These are phyloP conservation scores for Pandemis heparana DNA, from an alignment of 2,888 invertebrate species.

Conservation along the genomic window DNA sequence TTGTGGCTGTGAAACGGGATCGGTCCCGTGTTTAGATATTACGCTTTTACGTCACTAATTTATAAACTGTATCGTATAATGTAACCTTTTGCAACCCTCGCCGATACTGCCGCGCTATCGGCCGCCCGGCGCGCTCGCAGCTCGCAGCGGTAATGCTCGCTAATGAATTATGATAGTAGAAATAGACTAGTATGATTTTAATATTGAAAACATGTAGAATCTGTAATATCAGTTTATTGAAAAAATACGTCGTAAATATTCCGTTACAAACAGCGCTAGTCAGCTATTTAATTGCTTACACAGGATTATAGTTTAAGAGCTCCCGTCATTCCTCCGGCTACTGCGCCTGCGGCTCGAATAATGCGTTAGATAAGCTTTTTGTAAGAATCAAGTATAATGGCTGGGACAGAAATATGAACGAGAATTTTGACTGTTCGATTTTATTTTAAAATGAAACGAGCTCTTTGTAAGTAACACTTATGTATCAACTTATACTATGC, in stretches of 20 bases:
- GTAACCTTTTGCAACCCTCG: conserved; percentile 44
- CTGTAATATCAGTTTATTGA: conserved; percentile 52
- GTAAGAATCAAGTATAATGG: background rate
- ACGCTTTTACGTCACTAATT: conserved; percentile 80
- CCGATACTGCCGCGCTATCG: conserved; percentile 1
- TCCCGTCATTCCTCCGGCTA: conserved; percentile 13
- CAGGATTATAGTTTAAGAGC: conserved; percentile 19
- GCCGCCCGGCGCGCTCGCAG: background rate
- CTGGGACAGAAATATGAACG: conserved; percentile 24
- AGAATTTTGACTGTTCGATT: conserved; percentile 39
- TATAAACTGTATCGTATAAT: conserved; percentile 54
- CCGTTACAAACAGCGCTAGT: conserved; percentile 68
- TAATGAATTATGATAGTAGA: conserved; percentile 16
- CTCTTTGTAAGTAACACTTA: conserved; percentile 41
- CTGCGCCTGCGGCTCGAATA: background rate
- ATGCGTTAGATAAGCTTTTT: conserved; percentile 2
- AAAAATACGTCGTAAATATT: conserved; percentile 55
- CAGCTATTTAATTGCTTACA: conserved; percentile 55
- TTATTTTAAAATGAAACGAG: conserved; percentile 38
- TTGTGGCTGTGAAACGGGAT: conserved; percentile 82
- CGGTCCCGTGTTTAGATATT: conserved; percentile 75
- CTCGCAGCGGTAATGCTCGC: conserved; percentile 5
- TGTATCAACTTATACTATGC: conserved; percentile 38
- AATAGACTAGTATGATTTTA: conserved; percentile 17
- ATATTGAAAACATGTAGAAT: conserved; percentile 31